Evolutionary conservation across 2,113 vertebrate genomes (phyloP), one percentile per base, ranked within the genome.

Genomic region (Lonchura striata): DNA sequence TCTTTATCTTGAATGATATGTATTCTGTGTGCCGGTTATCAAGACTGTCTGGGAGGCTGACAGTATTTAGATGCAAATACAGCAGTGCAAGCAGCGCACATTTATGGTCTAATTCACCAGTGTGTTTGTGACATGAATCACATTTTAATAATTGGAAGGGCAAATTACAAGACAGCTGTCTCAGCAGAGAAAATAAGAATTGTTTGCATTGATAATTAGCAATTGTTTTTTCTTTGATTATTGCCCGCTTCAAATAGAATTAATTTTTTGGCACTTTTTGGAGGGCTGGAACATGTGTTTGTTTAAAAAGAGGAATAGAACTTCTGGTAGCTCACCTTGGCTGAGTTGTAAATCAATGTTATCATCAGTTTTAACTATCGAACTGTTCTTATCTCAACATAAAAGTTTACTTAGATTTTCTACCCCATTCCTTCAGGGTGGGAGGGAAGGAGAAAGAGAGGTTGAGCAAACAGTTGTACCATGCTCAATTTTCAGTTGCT

Each of bases 91-190:
- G 94, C 92, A 97, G 96, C 90, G 96, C 66, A 44, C 9, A 22
- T 95, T 97, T 68, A 89, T 82, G 91, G 86, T 90, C 89, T 85
- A 71, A 93, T 97, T 96, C 87, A 89, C 93, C 96, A 91, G 61
- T 11, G 28, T 96, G 61, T 79, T 72, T 93, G 69, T 88, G 91
- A 86, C 81, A 79, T 63, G 78, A 91, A 77, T 87, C 74, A 76
- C 28, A 22, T 97, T 97, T 96, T 91, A 94, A 96, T 87, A 81
- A 89, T 72, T 71, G 86, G 42, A 77, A 93, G 95, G 89, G 86
- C 78, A 96, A 96, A 95, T 93, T 66, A 37, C 25, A 68, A 71
- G 81, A 65, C 42, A 68, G 88, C 88, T 59, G 53, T 82, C 81
- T 93, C 91, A 68, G 54, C 57, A 91, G 57, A 68, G 68, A 86